Conservation (phyloP, 2,113 vertebrate genomes). For the Anarhynchus alexandrinus region DNA sequence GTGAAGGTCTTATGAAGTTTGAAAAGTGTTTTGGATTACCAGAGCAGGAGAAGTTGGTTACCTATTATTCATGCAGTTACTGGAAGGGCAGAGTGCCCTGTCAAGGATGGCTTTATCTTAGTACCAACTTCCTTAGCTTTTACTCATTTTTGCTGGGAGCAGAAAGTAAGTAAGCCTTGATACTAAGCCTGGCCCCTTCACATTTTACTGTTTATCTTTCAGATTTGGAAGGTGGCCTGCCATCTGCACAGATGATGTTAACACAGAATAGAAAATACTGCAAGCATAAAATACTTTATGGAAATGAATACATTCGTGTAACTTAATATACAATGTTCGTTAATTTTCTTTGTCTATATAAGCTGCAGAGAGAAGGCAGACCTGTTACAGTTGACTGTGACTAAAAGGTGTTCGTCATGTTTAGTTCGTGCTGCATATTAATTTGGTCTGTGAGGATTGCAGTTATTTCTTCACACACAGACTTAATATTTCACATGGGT, state of each 20-base stretch:
- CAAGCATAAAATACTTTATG: background rate
- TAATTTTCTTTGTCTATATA: background rate
- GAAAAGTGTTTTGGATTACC: constrained; percentile 94
- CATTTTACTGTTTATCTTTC: background rate
- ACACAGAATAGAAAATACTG: background rate
- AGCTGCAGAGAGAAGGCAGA: background rate
- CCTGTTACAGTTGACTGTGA: background rate
- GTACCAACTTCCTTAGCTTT: constrained; percentile 97
- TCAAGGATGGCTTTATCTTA: constrained; percentile 98
- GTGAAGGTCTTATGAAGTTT: constrained; percentile 92
- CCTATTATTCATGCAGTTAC: constrained; percentile 97
- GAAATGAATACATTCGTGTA: background rate
- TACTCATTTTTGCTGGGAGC: constrained; percentile 95
- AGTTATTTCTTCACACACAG: background rate
- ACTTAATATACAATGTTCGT: background rate
- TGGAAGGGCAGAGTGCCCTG: constrained; percentile 96
- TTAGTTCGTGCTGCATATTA: background rate
- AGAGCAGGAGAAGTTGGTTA: constrained; percentile 91
- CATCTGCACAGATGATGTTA: background rate
- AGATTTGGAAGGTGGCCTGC: background rate
- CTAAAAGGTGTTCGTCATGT: background rate
- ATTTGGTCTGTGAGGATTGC: background rate
- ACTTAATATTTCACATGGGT: background rate
- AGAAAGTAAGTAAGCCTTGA: constrained; percentile 79
- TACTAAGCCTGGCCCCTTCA: background rate